A percentile compares a stretch with the other conserved stretches of the same genome.
Evolutionary conservation across 2,888 invertebrate genomes (phyloP).

Genomic region (Eueremaeus valkanovi): DNA sequence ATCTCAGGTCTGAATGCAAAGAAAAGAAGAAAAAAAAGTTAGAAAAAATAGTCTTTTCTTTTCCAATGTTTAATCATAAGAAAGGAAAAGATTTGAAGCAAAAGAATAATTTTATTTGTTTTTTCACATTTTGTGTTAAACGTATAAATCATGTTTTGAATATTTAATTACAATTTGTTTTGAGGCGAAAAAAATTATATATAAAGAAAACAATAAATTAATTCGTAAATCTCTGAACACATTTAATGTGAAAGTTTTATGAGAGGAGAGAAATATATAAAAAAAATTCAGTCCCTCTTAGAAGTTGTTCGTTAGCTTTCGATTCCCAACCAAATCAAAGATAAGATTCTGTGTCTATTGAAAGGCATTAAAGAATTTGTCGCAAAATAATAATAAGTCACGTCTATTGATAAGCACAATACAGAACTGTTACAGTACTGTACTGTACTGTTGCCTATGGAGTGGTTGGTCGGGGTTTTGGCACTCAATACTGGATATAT

Average conservation of each 20-base stretch:
- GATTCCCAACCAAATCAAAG: background rate
- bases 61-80: too few relatives aligned
- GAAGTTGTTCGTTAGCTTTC: background rate
- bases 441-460: too few relatives aligned
- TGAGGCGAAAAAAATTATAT: background rate
- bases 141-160: conserved; percentile 16
- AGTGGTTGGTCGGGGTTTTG: background rate
- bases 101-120: background rate
- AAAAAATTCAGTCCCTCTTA: too few relatives aligned
- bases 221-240: background rate
- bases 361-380: background rate
- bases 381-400: conserved; percentile 19
- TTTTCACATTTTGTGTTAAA: background rate
- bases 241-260: background rate
- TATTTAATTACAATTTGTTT: conserved; percentile 7
- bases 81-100: background rate
- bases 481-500: background rate
- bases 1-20: background rate
- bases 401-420: background rate
- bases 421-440: too few relatives aligned
- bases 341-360: background rate
- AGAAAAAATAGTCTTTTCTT: too few relatives aligned
- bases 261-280: background rate
- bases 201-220: background rate
- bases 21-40: too few relatives aligned